These are phyloP conservation scores for Lordiphosa mommai DNA, from an alignment of 1,140 invertebrate species.

Conservation along the genomic window DNA sequence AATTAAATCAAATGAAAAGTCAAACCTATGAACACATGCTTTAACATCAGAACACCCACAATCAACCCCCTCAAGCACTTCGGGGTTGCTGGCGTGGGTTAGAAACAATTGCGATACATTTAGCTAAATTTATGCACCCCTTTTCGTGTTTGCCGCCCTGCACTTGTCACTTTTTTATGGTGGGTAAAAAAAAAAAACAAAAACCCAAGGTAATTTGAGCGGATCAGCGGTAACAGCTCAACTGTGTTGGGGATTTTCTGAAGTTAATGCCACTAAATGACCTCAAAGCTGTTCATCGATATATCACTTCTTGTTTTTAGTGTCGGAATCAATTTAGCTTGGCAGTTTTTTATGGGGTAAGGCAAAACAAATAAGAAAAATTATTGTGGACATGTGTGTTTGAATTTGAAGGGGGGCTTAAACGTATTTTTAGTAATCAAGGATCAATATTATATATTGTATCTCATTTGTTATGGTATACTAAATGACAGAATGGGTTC, in stretches of 20 bases:
- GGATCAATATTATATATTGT: neutral
- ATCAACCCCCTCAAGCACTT: conserved; percentile 26
- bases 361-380: neutral
- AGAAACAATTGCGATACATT: conserved; percentile 71
- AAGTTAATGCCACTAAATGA: conserved; percentile 61
- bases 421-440: neutral
- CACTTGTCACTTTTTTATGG: conserved; percentile 64
- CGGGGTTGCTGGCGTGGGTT: conserved; percentile 12
- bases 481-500: too few relatives aligned
- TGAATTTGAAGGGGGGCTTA: neutral
- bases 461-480: too few relatives aligned
- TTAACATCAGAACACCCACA: conserved; percentile 8
- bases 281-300: conserved; percentile 62
- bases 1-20: conserved; percentile 77
- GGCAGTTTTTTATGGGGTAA: neutral
- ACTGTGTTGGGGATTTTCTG: conserved; percentile 26
- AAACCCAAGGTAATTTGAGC: conserved; percentile 50
- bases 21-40: conserved; percentile 72
- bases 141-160: conserved; percentile 22
- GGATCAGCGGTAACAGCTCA: conserved; percentile 25
- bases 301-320: conserved; percentile 62
- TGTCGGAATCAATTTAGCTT: conserved; percentile 59
- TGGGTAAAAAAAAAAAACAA: conserved; percentile 19
- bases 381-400: conserved; percentile 13
- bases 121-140: conserved; percentile 74